phyloP scores from a whole-genome alignment of 2,113 vertebrate genomes.

The Urocynchramus pylzowi region DNA sequence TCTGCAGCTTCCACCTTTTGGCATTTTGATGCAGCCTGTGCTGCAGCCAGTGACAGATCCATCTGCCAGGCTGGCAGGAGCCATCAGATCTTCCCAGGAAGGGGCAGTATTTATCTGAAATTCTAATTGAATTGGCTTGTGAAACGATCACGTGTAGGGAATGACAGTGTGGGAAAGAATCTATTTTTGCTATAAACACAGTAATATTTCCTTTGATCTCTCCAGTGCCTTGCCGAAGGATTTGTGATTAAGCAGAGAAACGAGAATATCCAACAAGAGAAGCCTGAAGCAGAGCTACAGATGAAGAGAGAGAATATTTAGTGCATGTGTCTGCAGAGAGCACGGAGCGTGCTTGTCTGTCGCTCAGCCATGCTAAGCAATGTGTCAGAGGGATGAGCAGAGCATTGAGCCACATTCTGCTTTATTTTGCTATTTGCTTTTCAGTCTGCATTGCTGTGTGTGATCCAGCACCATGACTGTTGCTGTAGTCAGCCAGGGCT shows the following conservation, averaged over 20 bases:
- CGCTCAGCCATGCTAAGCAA: not conserved
- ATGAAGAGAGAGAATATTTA: not conserved
- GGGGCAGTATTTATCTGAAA: not conserved
- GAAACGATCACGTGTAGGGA: not conserved
- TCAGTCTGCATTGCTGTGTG: not conserved
- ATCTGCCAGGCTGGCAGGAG: not conserved
- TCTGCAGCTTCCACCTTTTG: not conserved
- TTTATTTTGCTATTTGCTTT: slow-evolving; percentile 24
- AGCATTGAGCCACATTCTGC: slow-evolving; percentile 7
- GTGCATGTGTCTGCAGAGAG: not conserved
- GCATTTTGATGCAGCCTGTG: not conserved
- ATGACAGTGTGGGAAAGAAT: slow-evolving; percentile 2
- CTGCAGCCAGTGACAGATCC: not conserved
- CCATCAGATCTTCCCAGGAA: not conserved
- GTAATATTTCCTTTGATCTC: not conserved
- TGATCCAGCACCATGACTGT: not conserved
- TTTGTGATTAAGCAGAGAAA: slow-evolving; percentile 56
- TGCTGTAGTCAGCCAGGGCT: not conserved
- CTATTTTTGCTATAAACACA: not conserved
- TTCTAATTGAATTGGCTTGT: not conserved
- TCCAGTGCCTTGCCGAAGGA: slow-evolving; percentile 64
- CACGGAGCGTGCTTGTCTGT: not conserved
- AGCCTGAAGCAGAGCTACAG: not conserved
- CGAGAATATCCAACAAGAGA: not conserved
- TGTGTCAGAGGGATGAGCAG: not conserved